Base-by-base conservation (phyloP, 2,888 invertebrate species). In the Trypoxylon attenuatum region DNA sequence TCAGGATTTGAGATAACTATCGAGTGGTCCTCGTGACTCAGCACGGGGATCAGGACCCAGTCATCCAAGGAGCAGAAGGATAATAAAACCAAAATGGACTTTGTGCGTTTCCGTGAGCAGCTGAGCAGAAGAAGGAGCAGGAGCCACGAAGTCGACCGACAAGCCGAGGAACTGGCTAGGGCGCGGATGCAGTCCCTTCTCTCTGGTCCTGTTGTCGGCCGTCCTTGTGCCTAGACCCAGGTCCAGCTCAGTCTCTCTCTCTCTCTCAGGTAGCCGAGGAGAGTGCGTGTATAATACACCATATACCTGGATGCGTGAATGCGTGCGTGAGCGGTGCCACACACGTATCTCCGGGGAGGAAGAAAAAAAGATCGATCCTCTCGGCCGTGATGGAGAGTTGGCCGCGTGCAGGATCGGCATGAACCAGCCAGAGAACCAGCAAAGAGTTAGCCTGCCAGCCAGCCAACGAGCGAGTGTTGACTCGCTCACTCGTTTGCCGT, bases 341-440 rank as follows among this genome's bases (percentile, higher is more conserved):
- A 41, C 16, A 46, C 54, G 43, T 23, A 29, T 19, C 41, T 57
- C 55, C 53, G 53, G 61, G 39, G 53, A 69, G 65, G 54, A 69
- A 63, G 46, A 33, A 53, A 63, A 60, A 72, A 73, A 56, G 54
- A 63, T 64, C 73, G 64, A 64, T 73, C 68, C 58, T 73, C 76
- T 64, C 69, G 69, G 54, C 71, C 72, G 65, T 72, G 72, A 67
- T 60, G 56, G 66, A 70, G 51, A 18, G 55, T 39, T 22, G 59
- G 55, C 66, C 64, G 73, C 62, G 66, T 69, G 69, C 57, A 71
- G 69, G 56, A 71, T 62, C 72, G 71, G 55, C 69, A 61, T 60
- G 66, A n/a, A n/a, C n/a, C n/a, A n/a, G n/a, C n/a, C n/a, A n/a
- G n/a, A n/a, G n/a, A n/a, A n/a, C n/a, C n/a, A 49, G n/a, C 46